These are phyloP conservation scores for Drosophila anceps DNA, from an alignment of 2,888 invertebrate species.

Conservation along the genomic window DNA sequence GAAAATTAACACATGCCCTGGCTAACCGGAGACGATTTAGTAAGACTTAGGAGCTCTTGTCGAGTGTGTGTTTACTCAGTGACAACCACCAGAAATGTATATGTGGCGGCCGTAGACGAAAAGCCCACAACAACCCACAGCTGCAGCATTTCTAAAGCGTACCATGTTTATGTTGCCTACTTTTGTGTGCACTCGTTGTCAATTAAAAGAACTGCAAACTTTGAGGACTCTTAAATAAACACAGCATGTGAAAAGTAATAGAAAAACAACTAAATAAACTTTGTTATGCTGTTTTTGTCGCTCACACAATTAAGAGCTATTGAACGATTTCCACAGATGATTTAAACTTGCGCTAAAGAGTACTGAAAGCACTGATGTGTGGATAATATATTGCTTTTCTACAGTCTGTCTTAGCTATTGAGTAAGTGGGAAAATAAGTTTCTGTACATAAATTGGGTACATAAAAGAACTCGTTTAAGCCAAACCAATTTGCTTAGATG, in stretches of 20 bases:
- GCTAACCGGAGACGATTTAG: conserved; percentile 10
- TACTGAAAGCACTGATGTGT: neutral
- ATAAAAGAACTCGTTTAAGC: no score
- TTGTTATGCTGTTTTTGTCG: neutral
- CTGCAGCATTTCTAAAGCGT: neutral
- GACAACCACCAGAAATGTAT: conserved; percentile 4
- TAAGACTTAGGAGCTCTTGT: neutral
- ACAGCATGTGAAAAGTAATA: neutral
- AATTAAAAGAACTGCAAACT: conserved; percentile 3
- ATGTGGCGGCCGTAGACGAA: neutral
- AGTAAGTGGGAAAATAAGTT: neutral
- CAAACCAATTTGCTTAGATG: no score
- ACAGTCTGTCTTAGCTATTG: neutral
- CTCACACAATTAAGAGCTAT: neutral
- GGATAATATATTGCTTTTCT: neutral
- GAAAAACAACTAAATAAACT: neutral
- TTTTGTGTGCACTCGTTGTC: conserved; percentile 44
- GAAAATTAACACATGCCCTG: conserved; percentile 24
- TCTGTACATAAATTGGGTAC: neutral
- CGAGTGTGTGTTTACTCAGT: conserved; percentile 18
- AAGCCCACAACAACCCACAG: neutral
- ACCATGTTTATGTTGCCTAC: conserved; percentile 27
- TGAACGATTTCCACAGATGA: neutral
- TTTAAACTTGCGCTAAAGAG: neutral
- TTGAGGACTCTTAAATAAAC: conserved; percentile 10